Evolutionary conservation across 2,888 invertebrate species (phyloP).

Genomic region (Neria commutata): DNA sequence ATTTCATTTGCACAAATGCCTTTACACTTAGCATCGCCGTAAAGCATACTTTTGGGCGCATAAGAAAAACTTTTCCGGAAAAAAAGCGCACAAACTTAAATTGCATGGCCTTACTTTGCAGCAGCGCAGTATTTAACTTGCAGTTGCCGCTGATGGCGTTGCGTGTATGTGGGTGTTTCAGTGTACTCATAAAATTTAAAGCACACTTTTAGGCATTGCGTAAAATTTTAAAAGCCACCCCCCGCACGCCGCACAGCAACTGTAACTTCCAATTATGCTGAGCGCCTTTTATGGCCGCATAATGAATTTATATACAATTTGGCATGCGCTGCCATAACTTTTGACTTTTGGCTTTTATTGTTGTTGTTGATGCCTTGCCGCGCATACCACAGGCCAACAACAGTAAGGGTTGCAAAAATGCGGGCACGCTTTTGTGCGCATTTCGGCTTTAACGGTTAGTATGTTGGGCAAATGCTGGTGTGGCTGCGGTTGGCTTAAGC

Average conservation of each 20-base stretch:
- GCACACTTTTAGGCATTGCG: constrained; percentile 37
- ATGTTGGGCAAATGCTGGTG: not conserved
- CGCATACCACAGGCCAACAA: too few relatives aligned
- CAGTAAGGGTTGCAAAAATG: not conserved
- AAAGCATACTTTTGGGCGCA: not conserved
- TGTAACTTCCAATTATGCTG: not conserved
- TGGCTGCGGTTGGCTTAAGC: too few relatives aligned
- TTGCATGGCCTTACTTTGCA: not conserved
- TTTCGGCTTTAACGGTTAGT: not conserved
- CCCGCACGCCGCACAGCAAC: not conserved
- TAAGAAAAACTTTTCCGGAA: not conserved
- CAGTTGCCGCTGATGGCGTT: not conserved
- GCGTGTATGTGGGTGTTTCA: too few relatives aligned
- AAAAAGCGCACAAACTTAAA: not conserved
- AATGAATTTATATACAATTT: constrained; percentile 25
- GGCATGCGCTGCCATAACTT: not conserved
- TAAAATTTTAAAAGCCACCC: not conserved
- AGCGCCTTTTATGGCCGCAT: constrained; percentile 30
- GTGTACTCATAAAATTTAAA: constrained; percentile 20
- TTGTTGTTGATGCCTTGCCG: constrained; percentile 11
- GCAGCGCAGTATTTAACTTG: too few relatives aligned
- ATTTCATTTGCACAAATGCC: constrained; percentile 11
- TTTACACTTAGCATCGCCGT: too few relatives aligned
- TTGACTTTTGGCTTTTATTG: not conserved
- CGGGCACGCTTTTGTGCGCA: not conserved